These are phyloP conservation scores for Habropoda laboriosa DNA, from an alignment of 1,140 invertebrate species.

Conservation along the genomic window DNA sequence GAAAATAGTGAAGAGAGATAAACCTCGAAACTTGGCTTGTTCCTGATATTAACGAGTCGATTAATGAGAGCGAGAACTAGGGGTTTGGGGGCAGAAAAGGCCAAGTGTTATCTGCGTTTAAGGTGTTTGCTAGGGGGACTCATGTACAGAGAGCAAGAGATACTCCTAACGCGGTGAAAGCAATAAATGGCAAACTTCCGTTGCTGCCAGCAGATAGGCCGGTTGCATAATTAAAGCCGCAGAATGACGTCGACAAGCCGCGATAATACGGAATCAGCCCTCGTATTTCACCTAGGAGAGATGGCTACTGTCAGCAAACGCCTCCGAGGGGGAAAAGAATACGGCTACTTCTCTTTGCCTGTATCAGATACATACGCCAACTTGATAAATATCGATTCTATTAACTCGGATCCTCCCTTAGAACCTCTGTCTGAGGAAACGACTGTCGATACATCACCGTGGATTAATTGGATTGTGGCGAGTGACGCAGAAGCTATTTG, in stretches of 20 bases:
- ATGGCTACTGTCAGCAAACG: conserved; percentile 42
- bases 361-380: conserved; percentile 25
- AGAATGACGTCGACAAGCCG: conserved; percentile 61
- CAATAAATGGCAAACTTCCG: conserved; percentile 63
- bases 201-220: conserved; percentile 43
- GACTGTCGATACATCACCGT: neutral
- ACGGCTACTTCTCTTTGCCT: neutral
- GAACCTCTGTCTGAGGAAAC: neutral
- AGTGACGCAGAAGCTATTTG: too few species aligned
- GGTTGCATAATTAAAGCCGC: conserved; percentile 68
- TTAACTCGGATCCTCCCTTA: conserved; percentile 5
- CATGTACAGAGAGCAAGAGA: conserved; percentile 5
- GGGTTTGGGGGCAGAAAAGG: conserved; percentile 25
- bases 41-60: conserved; percentile 15
- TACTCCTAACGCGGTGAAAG: conserved; percentile 46
- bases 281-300: conserved; percentile 64
- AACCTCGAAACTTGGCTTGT: conserved; percentile 1
- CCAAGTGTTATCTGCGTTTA: conserved; percentile 36
- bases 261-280: conserved; percentile 68
- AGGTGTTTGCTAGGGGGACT: conserved; percentile 1
- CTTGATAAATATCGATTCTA: conserved; percentile 25
- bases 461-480: neutral
- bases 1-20: neutral
- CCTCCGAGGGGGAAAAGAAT: conserved; percentile 21
- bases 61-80: too few species aligned